Conservation (phyloP, 2,113 vertebrate genomes). For the Tympanuchus pallidicinctus region DNA sequence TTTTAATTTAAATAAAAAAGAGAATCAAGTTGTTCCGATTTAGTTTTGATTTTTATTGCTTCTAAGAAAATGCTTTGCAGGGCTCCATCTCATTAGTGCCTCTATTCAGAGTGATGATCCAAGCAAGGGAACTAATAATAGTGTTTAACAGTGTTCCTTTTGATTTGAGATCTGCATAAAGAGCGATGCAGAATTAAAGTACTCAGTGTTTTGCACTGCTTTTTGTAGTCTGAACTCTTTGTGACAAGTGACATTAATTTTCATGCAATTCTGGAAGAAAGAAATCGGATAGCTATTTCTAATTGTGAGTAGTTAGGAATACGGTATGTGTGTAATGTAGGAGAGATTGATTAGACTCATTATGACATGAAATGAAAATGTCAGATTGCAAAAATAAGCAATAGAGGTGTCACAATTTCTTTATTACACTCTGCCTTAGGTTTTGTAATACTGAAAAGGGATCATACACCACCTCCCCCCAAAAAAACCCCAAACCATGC, state of each 20-base stretch:
- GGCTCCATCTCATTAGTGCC: slow-evolving; percentile 11
- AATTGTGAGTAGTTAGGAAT: slow-evolving; percentile 41
- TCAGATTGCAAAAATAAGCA: slow-evolving; percentile 48
- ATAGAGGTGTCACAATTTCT: background rate
- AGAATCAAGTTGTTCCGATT: background rate
- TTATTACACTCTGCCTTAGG: slow-evolving; percentile 13
- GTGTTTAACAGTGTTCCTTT: slow-evolving; percentile 32
- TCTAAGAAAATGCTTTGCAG: background rate
- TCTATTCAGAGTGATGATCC: slow-evolving; percentile 25
- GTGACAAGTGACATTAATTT: slow-evolving; percentile 51
- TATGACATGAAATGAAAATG: slow-evolving; percentile 55
- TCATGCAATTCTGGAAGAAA: slow-evolving; percentile 18
- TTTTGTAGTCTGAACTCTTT: slow-evolving; percentile 31
- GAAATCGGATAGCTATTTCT: slow-evolving; percentile 20
- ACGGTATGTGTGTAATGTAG: background rate
- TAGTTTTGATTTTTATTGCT: background rate
- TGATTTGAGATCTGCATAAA: slow-evolving; percentile 21
- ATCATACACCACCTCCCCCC: background rate
- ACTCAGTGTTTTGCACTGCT: background rate
- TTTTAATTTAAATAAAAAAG: background rate
- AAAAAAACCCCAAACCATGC: background rate
- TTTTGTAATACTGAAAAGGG: slow-evolving; percentile 43
- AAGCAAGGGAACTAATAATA: background rate
- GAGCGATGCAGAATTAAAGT: slow-evolving; percentile 43
- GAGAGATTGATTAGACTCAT: slow-evolving; percentile 52